Evolutionary conservation across 2,797 vertebrate genomes (phyloP), one percentile per base, ranked within the genome.

Genomic region (Hoplostethus mediterraneus): DNA sequence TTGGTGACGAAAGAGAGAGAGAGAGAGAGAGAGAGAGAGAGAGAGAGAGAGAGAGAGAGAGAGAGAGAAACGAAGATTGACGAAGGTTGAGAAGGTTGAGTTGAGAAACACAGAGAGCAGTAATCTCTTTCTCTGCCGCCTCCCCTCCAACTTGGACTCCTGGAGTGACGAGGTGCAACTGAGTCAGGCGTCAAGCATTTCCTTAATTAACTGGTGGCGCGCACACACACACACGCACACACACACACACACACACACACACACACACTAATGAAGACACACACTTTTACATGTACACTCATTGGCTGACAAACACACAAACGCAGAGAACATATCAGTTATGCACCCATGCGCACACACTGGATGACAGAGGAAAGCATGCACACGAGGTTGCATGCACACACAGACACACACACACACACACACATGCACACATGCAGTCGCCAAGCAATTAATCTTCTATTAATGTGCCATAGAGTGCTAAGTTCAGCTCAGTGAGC

Each of bases 141-240:
- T 38, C 31, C 2, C 38, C 31, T 61, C 31, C 28, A 40, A 47
- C 66, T 64, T 40, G 25, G 25, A 30, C 68, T 67, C 21, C 11
- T 51, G 30, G 31, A 79, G 64, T 68, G 71, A 89, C 62, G 75
- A 83, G 64, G 51, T 21, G 73, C 52, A 70, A 64, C 16, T 1
- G 59, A 79, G 53, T 73, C 59, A 75, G 38, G 38, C 40, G 2
- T 38, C 42, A 60, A 71, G 48, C 55, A 64, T 68, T 86, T 85
- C 82, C 48, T 79, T 88, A 89, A 89, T 88, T 73, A 92, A 68
- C 66, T 66, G 17, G 52, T 65, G 66, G 64, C 59, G 72, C 80
- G 79, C 64, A 74, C 71, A 38, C 30, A 49, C 28, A 79, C 51
- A 78, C 70, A 75, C 61, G 77, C 51, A 78, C 70, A 75, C 61